Conservation (phyloP, 2,113 vertebrate genomes). For the Alces alces region DNA sequence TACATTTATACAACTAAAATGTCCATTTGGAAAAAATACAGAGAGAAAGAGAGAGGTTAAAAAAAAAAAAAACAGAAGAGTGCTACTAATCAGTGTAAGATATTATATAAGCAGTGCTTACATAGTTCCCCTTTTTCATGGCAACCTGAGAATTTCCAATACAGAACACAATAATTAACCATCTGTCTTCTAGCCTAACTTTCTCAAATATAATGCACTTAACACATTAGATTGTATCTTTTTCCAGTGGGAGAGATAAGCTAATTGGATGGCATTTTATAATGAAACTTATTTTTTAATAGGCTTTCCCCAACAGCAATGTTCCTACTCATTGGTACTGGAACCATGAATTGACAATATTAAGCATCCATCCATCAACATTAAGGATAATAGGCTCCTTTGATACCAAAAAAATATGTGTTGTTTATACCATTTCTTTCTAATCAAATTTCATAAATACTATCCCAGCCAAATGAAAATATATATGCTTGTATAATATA, state of each 20-base stretch:
- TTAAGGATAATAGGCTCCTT: not conserved
- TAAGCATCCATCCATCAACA: not conserved
- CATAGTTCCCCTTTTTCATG: not conserved
- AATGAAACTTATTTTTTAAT: not conserved
- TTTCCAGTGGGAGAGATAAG: not conserved
- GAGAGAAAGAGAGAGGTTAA: not conserved
- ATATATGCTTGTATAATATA: not conserved
- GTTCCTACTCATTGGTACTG: not conserved
- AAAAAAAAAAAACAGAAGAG: not conserved
- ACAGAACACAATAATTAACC: not conserved
- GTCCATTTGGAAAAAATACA: not conserved
- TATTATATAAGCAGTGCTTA: not conserved
- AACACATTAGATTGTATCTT: not conserved
- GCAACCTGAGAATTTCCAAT: not conserved
- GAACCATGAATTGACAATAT: not conserved
- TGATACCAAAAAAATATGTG: not conserved
- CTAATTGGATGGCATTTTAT: not conserved
- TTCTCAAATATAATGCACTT: not conserved
- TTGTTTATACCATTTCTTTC: not conserved
- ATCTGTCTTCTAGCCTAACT: not conserved
- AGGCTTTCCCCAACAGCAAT: not conserved
- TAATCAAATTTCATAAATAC: conserved; percentile 4
- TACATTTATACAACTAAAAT: not conserved
- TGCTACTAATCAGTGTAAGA: not conserved
- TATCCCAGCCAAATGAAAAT: not conserved